Conservation (phyloP, 2,113 vertebrate genomes). For the Myotis brandtii region DNA sequence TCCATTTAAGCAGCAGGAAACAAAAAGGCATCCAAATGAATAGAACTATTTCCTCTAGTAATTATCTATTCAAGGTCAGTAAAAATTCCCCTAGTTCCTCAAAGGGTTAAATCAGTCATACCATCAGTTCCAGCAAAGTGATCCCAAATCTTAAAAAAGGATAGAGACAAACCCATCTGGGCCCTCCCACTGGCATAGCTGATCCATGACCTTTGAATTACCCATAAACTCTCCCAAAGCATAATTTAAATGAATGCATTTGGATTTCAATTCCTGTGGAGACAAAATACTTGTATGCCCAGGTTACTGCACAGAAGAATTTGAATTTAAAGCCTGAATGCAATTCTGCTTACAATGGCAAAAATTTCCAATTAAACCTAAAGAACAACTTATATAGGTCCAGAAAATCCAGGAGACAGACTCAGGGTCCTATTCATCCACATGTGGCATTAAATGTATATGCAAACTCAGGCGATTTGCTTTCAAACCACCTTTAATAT, state of each 20-base stretch:
- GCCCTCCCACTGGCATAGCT: slow-evolving; percentile 64
- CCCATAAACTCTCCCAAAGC: slow-evolving; percentile 77
- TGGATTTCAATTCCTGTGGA: slow-evolving; percentile 80
- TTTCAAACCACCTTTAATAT: slow-evolving; percentile 23
- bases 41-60: slow-evolving; percentile 66
- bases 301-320: slow-evolving; percentile 70
- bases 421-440: background rate
- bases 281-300: slow-evolving; percentile 70
- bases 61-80: slow-evolving; percentile 66
- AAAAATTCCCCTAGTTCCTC: slow-evolving; percentile 76
- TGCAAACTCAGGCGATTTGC: background rate
- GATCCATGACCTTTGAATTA: slow-evolving; percentile 78
- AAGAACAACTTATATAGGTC: slow-evolving; percentile 59
- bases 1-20: slow-evolving; percentile 41
- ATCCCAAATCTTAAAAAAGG: slow-evolving; percentile 75
- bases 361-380: slow-evolving; percentile 61
- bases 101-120: slow-evolving; percentile 80
- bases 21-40: slow-evolving; percentile 52
- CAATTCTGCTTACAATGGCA: slow-evolving; percentile 69
- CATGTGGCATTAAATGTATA: background rate
- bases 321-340: slow-evolving; percentile 73
- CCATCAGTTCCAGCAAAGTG: slow-evolving; percentile 74
- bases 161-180: slow-evolving; percentile 79
- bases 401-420: slow-evolving; percentile 3
- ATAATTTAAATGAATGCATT: slow-evolving; percentile 73